A percentile compares a stretch with the other conserved stretches of the same genome.
Evolutionary conservation across 2,113 vertebrate species (phyloP).

Genomic region (Hippocampus zosterae): DNA sequence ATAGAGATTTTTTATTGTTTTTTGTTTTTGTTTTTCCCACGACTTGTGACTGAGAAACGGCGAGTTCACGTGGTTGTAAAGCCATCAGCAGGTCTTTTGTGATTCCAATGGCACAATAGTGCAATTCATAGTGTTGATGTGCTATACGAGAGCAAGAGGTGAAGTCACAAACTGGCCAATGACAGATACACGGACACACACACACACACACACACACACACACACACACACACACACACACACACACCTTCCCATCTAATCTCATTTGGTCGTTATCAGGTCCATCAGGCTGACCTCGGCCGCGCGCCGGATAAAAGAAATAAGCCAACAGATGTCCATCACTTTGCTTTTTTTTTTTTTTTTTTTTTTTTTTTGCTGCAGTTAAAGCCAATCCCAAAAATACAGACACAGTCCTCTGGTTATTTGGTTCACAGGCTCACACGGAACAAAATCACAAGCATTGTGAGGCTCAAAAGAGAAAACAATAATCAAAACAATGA

Average conservation of each 20-base stretch:
- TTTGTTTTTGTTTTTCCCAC: not conserved
- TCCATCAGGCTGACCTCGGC: slow-evolving; percentile 56
- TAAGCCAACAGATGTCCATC: slow-evolving; percentile 67
- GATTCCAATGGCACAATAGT: slow-evolving; percentile 71
- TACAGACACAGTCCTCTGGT: slow-evolving; percentile 12
- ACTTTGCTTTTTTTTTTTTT: slow-evolving; percentile 43
- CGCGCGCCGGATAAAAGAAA: slow-evolving; percentile 57
- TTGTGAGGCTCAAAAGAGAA: not conserved
- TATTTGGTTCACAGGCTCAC: not conserved
- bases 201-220: not conserved
- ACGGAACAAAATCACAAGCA: not conserved
- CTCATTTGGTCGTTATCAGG: slow-evolving; percentile 66
- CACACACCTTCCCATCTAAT: slow-evolving; percentile 67
- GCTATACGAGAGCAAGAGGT: slow-evolving; percentile 45
- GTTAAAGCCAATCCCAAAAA: slow-evolving; percentile 11
- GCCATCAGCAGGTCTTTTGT: slow-evolving; percentile 39
- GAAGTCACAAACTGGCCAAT: slow-evolving; percentile 73
- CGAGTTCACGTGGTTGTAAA: slow-evolving; percentile 48
- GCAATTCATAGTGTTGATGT: slow-evolving; percentile 64
- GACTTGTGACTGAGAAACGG: not conserved
- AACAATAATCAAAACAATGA: not conserved
- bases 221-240: not conserved
- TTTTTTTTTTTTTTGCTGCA: slow-evolving; percentile 27
- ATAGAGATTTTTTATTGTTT: not conserved
- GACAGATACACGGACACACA: slow-evolving; percentile 32